A percentile compares a stretch with the other conserved stretches of the same genome.
phyloP scores from a whole-genome alignment of 2,888 invertebrate species.

The Spatulosminthurus flaviceps region DNA sequence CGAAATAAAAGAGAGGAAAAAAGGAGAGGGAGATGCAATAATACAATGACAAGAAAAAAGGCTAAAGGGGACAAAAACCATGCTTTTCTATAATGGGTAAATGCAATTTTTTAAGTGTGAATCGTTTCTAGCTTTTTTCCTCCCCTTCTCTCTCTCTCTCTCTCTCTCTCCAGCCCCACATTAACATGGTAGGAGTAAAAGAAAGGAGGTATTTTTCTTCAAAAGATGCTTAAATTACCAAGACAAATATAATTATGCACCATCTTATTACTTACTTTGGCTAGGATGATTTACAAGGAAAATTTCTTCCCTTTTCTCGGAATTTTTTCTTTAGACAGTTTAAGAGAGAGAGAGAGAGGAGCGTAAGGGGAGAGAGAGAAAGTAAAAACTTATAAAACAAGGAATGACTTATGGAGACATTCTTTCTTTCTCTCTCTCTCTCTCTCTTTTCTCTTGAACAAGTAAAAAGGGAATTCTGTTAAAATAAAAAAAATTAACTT shows the following conservation, averaged over 20 bases:
- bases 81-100: background rate
- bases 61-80: background rate
- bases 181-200: background rate
- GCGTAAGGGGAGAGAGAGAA: background rate
- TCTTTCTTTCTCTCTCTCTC: background rate
- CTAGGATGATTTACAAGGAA: slow-evolving; percentile 54
- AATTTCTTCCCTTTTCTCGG: slow-evolving; percentile 45
- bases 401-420: slow-evolving; percentile 8
- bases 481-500: background rate
- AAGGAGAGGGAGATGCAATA: background rate
- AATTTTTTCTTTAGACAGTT: slow-evolving; percentile 40
- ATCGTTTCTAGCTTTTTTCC: background rate
- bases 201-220: background rate
- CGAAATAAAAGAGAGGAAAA: background rate
- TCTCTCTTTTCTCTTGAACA: no score
- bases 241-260: slow-evolving; percentile 26
- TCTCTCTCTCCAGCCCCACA: background rate
- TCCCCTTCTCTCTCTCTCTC: no score
- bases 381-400: slow-evolving; percentile 12
- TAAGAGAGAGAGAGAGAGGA: background rate
- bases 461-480: no score
- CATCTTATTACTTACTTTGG: slow-evolving; percentile 18
- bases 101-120: slow-evolving; percentile 22
- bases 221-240: background rate
- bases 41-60: background rate